A percentile compares a stretch with the other conserved stretches of the same genome.
Evolutionary conservation across 2,113 vertebrate genomes (phyloP).

Genomic region (Todiramphus saurophagus): DNA sequence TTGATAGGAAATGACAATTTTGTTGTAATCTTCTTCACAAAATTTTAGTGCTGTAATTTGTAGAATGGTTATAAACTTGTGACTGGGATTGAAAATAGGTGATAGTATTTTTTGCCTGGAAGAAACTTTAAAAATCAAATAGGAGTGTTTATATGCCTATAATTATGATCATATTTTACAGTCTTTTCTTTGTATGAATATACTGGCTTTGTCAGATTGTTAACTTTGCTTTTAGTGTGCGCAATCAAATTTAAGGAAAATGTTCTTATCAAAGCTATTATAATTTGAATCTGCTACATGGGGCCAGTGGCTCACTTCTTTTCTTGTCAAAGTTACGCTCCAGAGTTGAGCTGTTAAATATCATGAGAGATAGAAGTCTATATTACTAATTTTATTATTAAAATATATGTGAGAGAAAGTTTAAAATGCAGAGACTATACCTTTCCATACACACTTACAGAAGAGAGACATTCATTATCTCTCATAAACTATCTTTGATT

Average conservation of each 20-base stretch:
- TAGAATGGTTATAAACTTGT: slow-evolving; percentile 22
- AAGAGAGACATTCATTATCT: not conserved
- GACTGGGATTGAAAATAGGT: slow-evolving; percentile 11
- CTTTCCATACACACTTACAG: not conserved
- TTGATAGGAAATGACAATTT: slow-evolving; percentile 26
- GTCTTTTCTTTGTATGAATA: not conserved
- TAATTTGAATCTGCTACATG: not conserved
- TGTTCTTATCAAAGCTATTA: slow-evolving; percentile 6
- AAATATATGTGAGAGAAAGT: not conserved
- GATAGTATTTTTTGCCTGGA: not conserved
- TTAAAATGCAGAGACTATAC: not conserved
- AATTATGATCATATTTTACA: slow-evolving; percentile 25
- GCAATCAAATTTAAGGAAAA: slow-evolving; percentile 9
- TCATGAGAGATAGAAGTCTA: not conserved
- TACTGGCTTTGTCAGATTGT: slow-evolving; percentile 16
- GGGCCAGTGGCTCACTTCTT: not conserved
- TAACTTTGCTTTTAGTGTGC: slow-evolving; percentile 35
- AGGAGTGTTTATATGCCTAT: not conserved
- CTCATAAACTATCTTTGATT: not conserved
- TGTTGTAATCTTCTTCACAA: slow-evolving; percentile 6
- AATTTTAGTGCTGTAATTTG: slow-evolving; percentile 53
- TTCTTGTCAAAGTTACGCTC: not conserved
- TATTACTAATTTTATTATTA: not conserved
- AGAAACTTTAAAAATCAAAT: slow-evolving; percentile 34
- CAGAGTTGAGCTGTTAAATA: not conserved